Percentiles rank a stretch among this genome's conserved stretches.
phyloP scores from a whole-genome alignment of 2,888 invertebrate species.

The Lepidochrysops patricia region DNA sequence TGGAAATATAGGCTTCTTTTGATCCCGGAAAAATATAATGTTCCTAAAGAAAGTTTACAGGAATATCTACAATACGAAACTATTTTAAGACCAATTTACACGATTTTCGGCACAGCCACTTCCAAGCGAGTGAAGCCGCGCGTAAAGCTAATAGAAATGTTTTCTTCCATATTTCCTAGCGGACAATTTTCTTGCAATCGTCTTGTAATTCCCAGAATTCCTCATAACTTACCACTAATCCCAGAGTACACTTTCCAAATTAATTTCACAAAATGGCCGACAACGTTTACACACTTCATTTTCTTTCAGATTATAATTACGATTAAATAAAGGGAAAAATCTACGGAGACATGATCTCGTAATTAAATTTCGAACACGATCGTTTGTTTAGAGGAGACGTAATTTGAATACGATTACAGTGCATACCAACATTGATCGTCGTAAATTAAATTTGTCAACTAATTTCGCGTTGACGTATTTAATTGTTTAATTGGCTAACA shows the following conservation, averaged over 20 bases:
- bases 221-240: background rate
- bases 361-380: constrained; percentile 2
- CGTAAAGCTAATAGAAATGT: too few relatives aligned
- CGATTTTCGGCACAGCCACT: too few relatives aligned
- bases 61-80: too few relatives aligned
- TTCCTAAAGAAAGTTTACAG: too few relatives aligned
- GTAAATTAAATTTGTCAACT: background rate
- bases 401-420: background rate
- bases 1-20: too few relatives aligned
- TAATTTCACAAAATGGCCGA: background rate
- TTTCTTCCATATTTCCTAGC: too few relatives aligned
- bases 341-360: background rate
- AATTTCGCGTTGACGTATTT: background rate
- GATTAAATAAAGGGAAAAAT: background rate
- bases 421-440: background rate
- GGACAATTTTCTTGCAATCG: background rate
- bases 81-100: too few relatives aligned
- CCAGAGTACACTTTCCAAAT: background rate
- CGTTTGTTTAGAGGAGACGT: background rate
- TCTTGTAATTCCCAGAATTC: background rate
- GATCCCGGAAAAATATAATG: too few relatives aligned
- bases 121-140: too few relatives aligned
- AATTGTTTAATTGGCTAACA: background rate
- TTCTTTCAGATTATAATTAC: background rate
- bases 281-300: background rate